These are phyloP conservation scores for Phoxinus dragarum DNA, from an alignment of 2,797 vertebrate genomes.

Conservation along the genomic window DNA sequence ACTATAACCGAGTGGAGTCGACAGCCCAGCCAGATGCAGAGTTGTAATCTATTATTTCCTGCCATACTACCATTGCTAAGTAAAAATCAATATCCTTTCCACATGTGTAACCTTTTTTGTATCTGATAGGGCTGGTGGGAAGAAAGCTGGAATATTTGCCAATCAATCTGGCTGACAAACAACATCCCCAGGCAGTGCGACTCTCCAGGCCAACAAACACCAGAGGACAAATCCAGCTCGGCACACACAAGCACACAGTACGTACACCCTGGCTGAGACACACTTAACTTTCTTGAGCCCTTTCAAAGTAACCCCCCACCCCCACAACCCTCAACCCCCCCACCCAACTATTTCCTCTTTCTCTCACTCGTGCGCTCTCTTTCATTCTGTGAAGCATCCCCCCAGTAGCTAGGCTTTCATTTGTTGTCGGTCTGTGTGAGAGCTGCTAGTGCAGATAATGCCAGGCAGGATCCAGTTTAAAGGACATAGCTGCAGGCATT, in stretches of 20 bases:
- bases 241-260: slow-evolving; percentile 33
- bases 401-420: slow-evolving; percentile 70
- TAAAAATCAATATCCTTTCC: slow-evolving; percentile 83
- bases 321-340: slow-evolving; percentile 12
- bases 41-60: slow-evolving; percentile 85
- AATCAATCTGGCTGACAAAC: slow-evolving; percentile 74
- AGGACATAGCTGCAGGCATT: slow-evolving; percentile 64
- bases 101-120: slow-evolving; percentile 81
- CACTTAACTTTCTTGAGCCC: slow-evolving; percentile 60
- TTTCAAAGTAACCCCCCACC: slow-evolving; percentile 50
- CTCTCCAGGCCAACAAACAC: slow-evolving; percentile 40
- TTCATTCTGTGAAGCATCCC: slow-evolving; percentile 58
- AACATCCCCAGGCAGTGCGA: slow-evolving; percentile 59
- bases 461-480: slow-evolving; percentile 67
- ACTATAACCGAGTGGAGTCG: slow-evolving; percentile 15
- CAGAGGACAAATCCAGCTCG: slow-evolving; percentile 41
- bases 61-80: slow-evolving; percentile 80
- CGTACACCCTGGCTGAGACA: slow-evolving; percentile 49
- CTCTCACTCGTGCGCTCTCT: slow-evolving; percentile 26
- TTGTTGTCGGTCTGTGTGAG: slow-evolving; percentile 55
- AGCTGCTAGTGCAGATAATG: slow-evolving; percentile 68
- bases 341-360: slow-evolving; percentile 26
- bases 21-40: slow-evolving; percentile 68
- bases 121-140: slow-evolving; percentile 74
- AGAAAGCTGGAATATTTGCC: slow-evolving; percentile 77